phyloP scores from a whole-genome alignment of 2,888 invertebrate genomes.

The Acanthococcus lagerstroemiae region DNA sequence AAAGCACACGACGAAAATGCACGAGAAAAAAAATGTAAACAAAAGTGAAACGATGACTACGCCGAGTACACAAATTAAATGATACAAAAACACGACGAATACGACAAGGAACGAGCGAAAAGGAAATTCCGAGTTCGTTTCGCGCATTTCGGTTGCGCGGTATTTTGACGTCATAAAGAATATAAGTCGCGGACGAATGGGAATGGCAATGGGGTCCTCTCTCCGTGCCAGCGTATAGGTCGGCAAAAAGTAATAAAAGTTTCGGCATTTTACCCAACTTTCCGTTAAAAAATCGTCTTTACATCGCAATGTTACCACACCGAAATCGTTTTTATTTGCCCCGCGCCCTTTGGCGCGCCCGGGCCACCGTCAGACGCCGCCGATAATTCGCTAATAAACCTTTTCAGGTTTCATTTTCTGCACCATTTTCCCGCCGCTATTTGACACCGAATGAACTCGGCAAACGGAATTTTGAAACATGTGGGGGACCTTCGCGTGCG shows the following conservation, averaged over 20 bases:
- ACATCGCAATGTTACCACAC: too few species aligned
- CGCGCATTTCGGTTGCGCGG: slow-evolving; percentile 24
- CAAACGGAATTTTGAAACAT: too few species aligned
- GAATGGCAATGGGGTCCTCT: neutral
- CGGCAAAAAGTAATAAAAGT: neutral
- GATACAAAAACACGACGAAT: neutral
- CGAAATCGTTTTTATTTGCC: too few species aligned
- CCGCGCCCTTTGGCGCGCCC: too few species aligned
- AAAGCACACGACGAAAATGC: neutral
- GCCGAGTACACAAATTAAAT: slow-evolving; percentile 8
- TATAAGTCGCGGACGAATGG: neutral
- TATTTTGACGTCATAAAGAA: slow-evolving; percentile 24
- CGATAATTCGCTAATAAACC: too few species aligned
- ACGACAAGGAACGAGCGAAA: slow-evolving; percentile 10
- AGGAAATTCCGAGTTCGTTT: slow-evolving; percentile 16
- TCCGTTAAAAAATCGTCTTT: neutral
- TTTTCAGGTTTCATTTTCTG: too few species aligned
- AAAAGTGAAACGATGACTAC: neutral
- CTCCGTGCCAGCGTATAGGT: neutral
- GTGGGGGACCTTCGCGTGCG: too few species aligned
- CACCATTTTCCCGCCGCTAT: too few species aligned
- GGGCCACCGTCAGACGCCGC: too few species aligned
- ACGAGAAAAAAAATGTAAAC: neutral
- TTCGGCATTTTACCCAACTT: neutral
- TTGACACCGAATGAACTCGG: too few species aligned